Base-by-base conservation (phyloP, 2,888 invertebrate species). In the Tenodera sinensis region DNA sequence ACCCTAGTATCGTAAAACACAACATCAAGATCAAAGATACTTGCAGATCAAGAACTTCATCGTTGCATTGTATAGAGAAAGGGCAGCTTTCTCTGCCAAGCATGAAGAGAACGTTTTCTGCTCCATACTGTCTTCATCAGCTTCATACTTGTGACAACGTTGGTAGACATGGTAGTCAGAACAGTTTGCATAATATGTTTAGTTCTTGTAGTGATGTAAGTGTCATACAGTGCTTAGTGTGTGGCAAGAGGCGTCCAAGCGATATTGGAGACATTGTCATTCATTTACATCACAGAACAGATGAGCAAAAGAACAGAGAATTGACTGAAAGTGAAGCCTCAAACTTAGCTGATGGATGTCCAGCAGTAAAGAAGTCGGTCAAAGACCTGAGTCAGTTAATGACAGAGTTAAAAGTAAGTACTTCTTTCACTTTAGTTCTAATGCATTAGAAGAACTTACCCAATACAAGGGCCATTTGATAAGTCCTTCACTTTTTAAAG, bases 171-270 rank as follows among this genome's bases (percentile, higher is more conserved):
- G 87, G 89, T 30, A 89, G 87, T 34, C 84, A 83, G 47, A 85
- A 88, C 15, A 89, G 90, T 88, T 84, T 85, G 20, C 86, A 89
- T 28, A 90, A 90, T 47, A 89, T 90, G 90, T 90, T 90, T 47
- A 90, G 90, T 83, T 89, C 87, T 28, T 90, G 90, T 85, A 90
- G 90, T 85, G 90, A 90, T 87, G 90, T 90, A 27, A 90, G 90
- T 87, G 90, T 90, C 25, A 89, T 90, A 84, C 85, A 86, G 83
- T 83, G 34, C 54, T 14, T 83, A 28, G 71, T 28, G 54, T 86
- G 15, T 25, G n/a, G 81, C 28, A 28, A 28, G 28, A 86, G 47
- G 30, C 86, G 28, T 8, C 81, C 28, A 15, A 86, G 86, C 47
- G 86, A 86, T 28, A 20, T 28, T 2, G 42, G 28, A 28, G 85